Base-by-base conservation (phyloP, 2,888 invertebrate species). In the Polydrusus pterygomalis region DNA sequence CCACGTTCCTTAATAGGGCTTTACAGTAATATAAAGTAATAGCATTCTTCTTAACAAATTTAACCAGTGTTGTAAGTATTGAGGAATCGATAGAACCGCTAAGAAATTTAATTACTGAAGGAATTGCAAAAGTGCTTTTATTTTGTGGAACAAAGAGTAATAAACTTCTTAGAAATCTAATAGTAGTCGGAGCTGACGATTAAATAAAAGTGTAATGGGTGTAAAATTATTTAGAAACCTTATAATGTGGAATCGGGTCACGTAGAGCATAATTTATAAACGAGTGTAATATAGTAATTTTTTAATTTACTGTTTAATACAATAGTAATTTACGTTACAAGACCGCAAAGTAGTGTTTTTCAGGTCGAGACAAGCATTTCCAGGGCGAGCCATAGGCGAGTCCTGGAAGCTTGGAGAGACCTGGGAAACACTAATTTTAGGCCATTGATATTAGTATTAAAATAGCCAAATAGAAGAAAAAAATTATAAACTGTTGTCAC, bases 21-120 rank as follows among this genome's bases (percentile, higher is more conserved):
- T 71, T 71, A 63, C 63, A 71, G 56, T 69, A 70, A 74, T 74
- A 70, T 63, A 64, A 68, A 74, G 63, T 69, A 64, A 74, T 70
- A 74, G 74, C 70, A 74, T 74, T 70, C 70, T 74, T 74, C 74
- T 74, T 74, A 74, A 70, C 70, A 74, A 74, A 70, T 74, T 74
- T 74, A 70, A 70, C 74, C 49, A 70, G 69, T 51, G 60, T 70
- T 64, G 62, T 45, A 56, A 70, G 69, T 70, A 74, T 58, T 68
- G 47, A 64, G 51, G 60, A 70, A 69, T 70, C 74, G 45, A 74
- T 74, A 74, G 54, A 64, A 71, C 64, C 64, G 51, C 74, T 34
- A 64, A 68, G 68, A 64, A 74, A 69, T 74, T 74, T 69, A 74
- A 69, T 74, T 74, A 74, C 62, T 34, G 18, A 47, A 38, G 45